Conservation (phyloP, 2,888 invertebrate species). For the Teleiodes luculella region DNA sequence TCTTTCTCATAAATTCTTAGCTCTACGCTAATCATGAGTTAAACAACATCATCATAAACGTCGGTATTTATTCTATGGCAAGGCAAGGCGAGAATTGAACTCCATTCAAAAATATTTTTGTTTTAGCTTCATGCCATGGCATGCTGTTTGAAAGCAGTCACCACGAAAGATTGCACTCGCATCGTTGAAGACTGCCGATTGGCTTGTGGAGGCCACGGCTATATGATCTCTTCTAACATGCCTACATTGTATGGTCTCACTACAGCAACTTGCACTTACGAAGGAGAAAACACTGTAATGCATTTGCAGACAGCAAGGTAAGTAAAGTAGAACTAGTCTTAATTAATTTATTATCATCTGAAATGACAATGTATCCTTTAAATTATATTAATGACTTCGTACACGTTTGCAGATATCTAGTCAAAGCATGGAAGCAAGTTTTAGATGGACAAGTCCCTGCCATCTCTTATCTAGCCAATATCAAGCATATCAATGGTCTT, state of each 20-base stretch:
- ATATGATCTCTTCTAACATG: conserved; percentile 89
- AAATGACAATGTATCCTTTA: neutral
- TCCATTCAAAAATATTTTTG: neutral
- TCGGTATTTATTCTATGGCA: no score
- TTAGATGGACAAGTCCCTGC: conserved; percentile 80
- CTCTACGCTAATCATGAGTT: no score
- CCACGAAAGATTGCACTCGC: conserved; percentile 83
- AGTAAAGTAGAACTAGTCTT: conserved; percentile 26
- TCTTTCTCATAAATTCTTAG: no score
- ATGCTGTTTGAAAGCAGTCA: conserved; percentile 93
- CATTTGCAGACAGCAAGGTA: conserved; percentile 90
- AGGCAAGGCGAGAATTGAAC: no score
- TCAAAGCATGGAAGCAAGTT: conserved; percentile 87
- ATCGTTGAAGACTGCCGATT: conserved; percentile 89
- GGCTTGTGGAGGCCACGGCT: conserved; percentile 97
- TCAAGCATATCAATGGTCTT: conserved; percentile 34
- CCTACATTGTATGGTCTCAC: conserved; percentile 88
- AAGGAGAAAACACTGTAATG: conserved; percentile 96
- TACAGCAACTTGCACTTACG: conserved; percentile 93
- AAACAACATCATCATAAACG: no score
- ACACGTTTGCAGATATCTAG: conserved; percentile 79
- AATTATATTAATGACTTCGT: neutral
- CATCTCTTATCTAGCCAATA: conserved; percentile 80
- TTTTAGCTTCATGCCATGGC: conserved; percentile 90
- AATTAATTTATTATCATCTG: neutral